Conservation (phyloP, 2,888 invertebrate genomes). For the Tetragnatha montana region DNA sequence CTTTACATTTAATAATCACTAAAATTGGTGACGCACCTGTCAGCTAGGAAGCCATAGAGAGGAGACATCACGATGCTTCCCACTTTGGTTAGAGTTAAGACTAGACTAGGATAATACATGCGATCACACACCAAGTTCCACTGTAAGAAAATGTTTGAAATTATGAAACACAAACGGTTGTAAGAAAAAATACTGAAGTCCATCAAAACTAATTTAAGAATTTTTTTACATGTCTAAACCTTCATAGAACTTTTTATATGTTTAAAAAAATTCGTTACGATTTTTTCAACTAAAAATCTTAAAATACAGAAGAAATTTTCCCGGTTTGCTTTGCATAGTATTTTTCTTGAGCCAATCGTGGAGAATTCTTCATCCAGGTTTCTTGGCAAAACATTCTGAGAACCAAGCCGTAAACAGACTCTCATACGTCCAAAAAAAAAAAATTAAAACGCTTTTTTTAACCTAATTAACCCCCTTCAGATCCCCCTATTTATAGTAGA, state of each 20-base stretch:
- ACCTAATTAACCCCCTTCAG: no score
- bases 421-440: no score
- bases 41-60: conserved; percentile 65
- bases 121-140: conserved; percentile 70
- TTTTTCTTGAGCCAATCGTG: no score
- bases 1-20: no score
- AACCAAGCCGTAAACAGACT: no score
- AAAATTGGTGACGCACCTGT: conserved; percentile 52
- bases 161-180: neutral
- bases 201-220: neutral
- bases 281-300: no score
- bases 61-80: conserved; percentile 69
- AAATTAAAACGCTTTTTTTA: no score
- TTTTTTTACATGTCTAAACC: neutral
- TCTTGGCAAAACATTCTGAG: no score
- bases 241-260: neutral
- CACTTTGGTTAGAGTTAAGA: conserved; percentile 59
- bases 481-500: no score
- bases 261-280: neutral
- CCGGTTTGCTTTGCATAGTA: no score
- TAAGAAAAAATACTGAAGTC: neutral
- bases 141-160: conserved; percentile 29
- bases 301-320: neutral
- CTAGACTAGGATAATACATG: conserved; percentile 47
- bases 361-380: no score